Evolutionary conservation across 2,797 vertebrate genomes (phyloP).

Genomic region (Brachymystax lenok): DNA sequence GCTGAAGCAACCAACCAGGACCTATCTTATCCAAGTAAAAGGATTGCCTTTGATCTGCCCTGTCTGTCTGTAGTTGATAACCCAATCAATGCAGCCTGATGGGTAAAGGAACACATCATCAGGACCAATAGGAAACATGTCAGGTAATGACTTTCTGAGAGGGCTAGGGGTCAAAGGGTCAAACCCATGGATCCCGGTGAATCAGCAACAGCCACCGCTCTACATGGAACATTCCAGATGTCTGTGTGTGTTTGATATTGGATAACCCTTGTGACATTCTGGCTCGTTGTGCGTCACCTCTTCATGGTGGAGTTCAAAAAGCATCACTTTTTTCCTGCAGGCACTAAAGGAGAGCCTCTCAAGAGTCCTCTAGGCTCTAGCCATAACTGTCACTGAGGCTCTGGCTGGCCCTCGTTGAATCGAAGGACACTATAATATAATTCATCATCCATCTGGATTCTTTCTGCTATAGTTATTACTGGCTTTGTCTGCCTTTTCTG

Average conservation of each 20-base stretch:
- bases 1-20: no score
- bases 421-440: background rate
- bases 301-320: background rate
- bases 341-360: background rate
- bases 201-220: background rate
- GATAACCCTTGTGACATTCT: background rate
- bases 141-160: background rate
- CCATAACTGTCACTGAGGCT: background rate
- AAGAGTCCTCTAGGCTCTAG: background rate
- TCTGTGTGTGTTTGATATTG: background rate
- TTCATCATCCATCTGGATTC: background rate
- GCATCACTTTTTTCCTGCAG: background rate
- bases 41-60: background rate
- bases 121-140: background rate
- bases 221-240: constrained; percentile 1
- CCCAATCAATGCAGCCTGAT: background rate
- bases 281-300: background rate
- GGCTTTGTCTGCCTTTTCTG: no score
- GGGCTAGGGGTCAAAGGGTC: background rate
- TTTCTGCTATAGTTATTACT: background rate
- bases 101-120: background rate
- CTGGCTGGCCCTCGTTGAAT: background rate
- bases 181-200: background rate
- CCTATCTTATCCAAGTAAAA: background rate
- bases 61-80: background rate